Evolutionary conservation across 2,888 invertebrate species (phyloP), one percentile per base, ranked within the genome.

Genomic region (Griposia aprilina): DNA sequence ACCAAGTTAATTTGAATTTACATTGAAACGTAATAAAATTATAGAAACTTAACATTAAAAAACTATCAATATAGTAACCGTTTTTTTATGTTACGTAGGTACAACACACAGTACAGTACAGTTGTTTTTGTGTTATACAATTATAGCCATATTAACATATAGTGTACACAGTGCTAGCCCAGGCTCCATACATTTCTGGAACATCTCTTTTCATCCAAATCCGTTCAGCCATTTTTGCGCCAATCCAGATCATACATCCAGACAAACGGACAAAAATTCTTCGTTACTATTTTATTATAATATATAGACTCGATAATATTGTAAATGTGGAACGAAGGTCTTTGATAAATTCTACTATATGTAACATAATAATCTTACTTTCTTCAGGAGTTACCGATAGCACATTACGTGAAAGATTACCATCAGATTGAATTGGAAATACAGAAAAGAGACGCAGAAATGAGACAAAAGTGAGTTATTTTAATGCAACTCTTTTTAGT

Each of bases 331-430:
- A 48, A 41, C n/a, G 41, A 11, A 11, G 30, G 20, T 30, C 30
- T 36, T 13, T 3, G 10, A 20, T 20, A 30, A 62, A 30, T 30
- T 30, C 20, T 20, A 62, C 20, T 62, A 36, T 26, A 62, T 17
- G n/a, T 65, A 45, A 63, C 3, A 23, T 10, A 15, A 63, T 48
- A 3, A 20, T 36, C 23, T 63, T 15, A 0, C 4, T 50, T 66
- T 48, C 15, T 66, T 59, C n/a, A 81, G 81, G 79, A 78, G 10
- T 26, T 74, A 45, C 81, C 81, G 17, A 78, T 81, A 78, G 83
- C 73, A 55, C 52, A 59, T 23, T 83, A 26, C 48, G 45, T 81
- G 6, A 83, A 81, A 63, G 79, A 83, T 63, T 81, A 81, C 20
- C 73, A 73, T 3, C 59, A 73, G n/a, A 73, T 73, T 20, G 81